Evolutionary conservation across 2,888 invertebrate species (phyloP), one percentile per base, ranked within the genome.

Genomic region (Brenthis hecate): DNA sequence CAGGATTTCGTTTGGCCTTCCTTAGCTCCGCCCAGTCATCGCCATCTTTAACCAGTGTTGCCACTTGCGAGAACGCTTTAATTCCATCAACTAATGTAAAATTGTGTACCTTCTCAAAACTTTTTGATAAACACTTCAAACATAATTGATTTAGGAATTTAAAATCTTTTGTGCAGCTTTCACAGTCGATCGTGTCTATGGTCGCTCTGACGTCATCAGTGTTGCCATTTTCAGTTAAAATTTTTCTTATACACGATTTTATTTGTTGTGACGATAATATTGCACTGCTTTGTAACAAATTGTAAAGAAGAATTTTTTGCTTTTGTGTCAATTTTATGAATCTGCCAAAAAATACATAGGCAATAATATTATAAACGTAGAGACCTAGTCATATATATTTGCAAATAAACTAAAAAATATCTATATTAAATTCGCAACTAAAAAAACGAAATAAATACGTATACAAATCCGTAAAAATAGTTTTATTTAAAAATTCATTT

Each of bases 1-100:
- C 91, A 0, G 95, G 94, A 84, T 94, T 91, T 61, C 95, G 85
- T 70, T 89, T 93, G 0, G 93, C 90, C 60, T 84, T 84, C 77
- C 85, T 88, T 72, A 94, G 76, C 0, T 69, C 75, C 1, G 82
- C 76, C 84, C 90, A 89, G 56, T 89, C 86, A 2, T 86, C 87
- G 36, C 81, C 77, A 55, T 88, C 87, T 68, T 85, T 91, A 1
- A 94, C 81, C 53, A 79, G 77, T 32, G 77, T 81, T 2, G 84
- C 87, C n/a, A 89, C 78, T 72, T 88, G 85, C 0, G 86, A 88
- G 69, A 92, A 87, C 14, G 92, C 87, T 66, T 81, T 86, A 66
- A 93, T 91, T 6, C 88, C 90, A 72, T 91, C 90, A 0, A 86
- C 86, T 3, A 92, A 61, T 0, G 80, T 80, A 73, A 91, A 88